phyloP scores from a whole-genome alignment of 2,797 vertebrate species.

The Helicolenus hilgendorfi region DNA sequence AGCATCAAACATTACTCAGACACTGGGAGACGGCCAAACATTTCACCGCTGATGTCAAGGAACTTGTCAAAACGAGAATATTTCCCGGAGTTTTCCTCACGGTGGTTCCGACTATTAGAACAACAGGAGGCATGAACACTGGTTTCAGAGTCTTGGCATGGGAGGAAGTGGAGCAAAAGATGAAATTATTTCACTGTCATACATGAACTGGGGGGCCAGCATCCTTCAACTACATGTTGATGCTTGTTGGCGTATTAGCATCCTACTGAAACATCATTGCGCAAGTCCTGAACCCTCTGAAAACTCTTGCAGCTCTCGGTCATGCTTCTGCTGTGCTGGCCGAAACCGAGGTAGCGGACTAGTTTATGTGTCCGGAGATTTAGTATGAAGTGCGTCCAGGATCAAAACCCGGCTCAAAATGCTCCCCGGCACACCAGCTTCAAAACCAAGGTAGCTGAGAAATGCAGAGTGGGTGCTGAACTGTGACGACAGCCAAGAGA shows the following conservation, averaged over 20 bases:
- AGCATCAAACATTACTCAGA: conserved; percentile 21
- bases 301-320: background rate
- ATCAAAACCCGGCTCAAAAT: conserved; percentile 36
- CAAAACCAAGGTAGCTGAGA: conserved; percentile 28
- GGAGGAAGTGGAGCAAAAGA: background rate
- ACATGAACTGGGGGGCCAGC: conserved; percentile 1
- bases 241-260: conserved; percentile 11
- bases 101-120: conserved; percentile 11
- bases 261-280: background rate
- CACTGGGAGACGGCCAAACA: background rate
- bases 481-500: conserved; percentile 44
- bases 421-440: conserved; percentile 5
- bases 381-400: conserved; percentile 1
- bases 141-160: background rate
- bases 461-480: conserved; percentile 30
- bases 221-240: conserved; percentile 1
- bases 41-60: conserved; percentile 12
- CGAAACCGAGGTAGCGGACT: background rate
- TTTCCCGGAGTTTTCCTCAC: conserved; percentile 5
- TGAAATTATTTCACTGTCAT: conserved; percentile 4
- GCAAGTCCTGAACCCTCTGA: background rate
- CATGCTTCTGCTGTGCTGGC: background rate
- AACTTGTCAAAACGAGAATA: conserved; percentile 12
- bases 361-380: conserved; percentile 31
- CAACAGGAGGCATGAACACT: background rate